Base-by-base conservation (phyloP, 1,140 invertebrate genomes). In the Idris sp. region DNA sequence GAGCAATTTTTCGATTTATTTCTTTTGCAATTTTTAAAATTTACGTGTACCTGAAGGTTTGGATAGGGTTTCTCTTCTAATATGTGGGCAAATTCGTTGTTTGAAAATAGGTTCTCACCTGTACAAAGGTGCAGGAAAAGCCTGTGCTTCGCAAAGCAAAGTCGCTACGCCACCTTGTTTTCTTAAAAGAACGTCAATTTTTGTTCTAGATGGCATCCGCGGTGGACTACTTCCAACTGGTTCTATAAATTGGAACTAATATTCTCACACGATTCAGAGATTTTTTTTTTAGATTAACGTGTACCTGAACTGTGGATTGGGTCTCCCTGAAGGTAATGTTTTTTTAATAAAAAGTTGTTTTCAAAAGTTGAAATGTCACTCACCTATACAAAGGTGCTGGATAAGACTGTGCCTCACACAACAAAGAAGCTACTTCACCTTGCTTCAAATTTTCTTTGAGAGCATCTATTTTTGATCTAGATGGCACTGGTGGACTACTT, bases 351-450 rank as follows among this genome's bases (percentile, higher is more conserved):
- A n/a, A n/a, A n/a, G n/a, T n/a, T n/a, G n/a, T n/a, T n/a, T n/a
- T n/a, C n/a, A n/a, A n/a, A n/a, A n/a, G n/a, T n/a, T n/a, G n/a
- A n/a, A n/a, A n/a, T n/a, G n/a, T n/a, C n/a, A n/a, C 95, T 96
- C 11, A 92, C 91, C 91, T 91, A 89, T 91, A 91, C 78, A 89
- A 83, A 79, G 92, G 93, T 84, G 92, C 90, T 51, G 93, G 93
- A 84, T 90, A 92, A 72, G 91, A 92, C 87, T 93, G 92, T 44
- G 92, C 92, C 84, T 93, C 91, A 81, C 92, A 94, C 13, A 91
- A 83, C 28, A 92, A 81, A 59, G 91, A 90, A 15, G 90, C 83
- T 31, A 81, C 85, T 49, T 85, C 78, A 4, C 77, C 79, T 26
- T 80, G 25, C 4, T 35, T 11, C 48, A 82, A 85, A 9, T 19